Conservation (phyloP, 1,140 invertebrate species). For the Drosophila baimaii region DNA sequence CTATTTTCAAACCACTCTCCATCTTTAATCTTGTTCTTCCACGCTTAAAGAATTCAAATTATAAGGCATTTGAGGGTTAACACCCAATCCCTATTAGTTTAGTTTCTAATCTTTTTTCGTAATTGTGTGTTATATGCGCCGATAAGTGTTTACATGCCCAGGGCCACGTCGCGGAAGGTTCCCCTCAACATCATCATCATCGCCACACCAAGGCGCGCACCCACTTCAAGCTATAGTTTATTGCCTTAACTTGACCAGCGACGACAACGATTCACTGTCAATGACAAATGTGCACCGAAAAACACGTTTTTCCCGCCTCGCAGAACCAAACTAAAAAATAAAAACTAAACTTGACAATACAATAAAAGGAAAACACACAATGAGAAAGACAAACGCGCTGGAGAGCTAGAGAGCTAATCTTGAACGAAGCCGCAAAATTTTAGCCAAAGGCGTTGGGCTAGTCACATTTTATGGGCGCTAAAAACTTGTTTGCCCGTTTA, state of each 20-base stretch:
- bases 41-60: background rate
- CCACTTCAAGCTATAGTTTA: conserved; percentile 30
- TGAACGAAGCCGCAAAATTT: conserved; percentile 28
- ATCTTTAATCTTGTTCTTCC: background rate
- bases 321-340: conserved; percentile 12
- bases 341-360: background rate
- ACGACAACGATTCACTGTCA: conserved; percentile 24
- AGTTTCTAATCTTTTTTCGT: conserved; percentile 17
- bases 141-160: conserved; percentile 41
- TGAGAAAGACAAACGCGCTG: conserved; percentile 10
- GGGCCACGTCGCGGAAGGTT: conserved; percentile 37
- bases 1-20: background rate
- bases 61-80: conserved; percentile 7
- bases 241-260: conserved; percentile 7
- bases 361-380: conserved; percentile 8
- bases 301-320: conserved; percentile 27
- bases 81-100: background rate
- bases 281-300: conserved; percentile 44
- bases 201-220: no score
- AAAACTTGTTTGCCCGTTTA: conserved; percentile 51
- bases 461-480: conserved; percentile 58
- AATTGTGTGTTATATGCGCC: conserved; percentile 12
- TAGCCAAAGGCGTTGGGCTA: conserved; percentile 31
- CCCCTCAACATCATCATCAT: background rate
- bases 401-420: conserved; percentile 31